These are phyloP conservation scores for Peromyscus aztecus DNA, from an alignment of 2,797 vertebrate genomes.

Conservation along the genomic window DNA sequence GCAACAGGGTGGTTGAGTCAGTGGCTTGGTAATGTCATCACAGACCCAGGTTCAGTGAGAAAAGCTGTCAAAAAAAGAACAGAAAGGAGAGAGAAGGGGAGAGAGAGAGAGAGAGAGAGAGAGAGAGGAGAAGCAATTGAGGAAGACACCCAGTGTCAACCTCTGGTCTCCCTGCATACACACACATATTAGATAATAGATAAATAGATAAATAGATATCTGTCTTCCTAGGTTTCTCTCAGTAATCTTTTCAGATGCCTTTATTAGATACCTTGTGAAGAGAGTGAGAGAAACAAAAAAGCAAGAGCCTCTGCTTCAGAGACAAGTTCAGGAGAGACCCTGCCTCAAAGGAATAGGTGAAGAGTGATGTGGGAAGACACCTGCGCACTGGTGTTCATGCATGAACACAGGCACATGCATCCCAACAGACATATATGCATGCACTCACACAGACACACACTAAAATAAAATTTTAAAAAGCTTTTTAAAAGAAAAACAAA, in stretches of 20 bases:
- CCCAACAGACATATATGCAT: neutral
- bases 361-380: neutral
- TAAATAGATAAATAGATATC: neutral
- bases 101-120: no score
- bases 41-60: neutral
- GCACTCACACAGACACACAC: neutral
- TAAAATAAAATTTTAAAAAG: neutral
- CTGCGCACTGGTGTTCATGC: neutral
- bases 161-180: neutral
- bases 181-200: neutral
- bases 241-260: neutral
- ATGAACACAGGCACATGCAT: neutral
- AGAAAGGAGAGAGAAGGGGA: no score
- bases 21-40: neutral
- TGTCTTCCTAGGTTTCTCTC: neutral
- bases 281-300: neutral
- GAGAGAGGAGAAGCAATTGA: neutral
- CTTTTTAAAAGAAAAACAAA: neutral
- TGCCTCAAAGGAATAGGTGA: neutral
- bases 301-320: neutral
- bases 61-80: neutral
- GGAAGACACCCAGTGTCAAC: neutral
- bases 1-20: neutral
- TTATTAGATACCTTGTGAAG: neutral
- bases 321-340: neutral